A percentile compares a stretch with the other conserved stretches of the same genome.
Evolutionary conservation across 2,113 vertebrate species (phyloP).

Genomic region (Tragulus kanchil): DNA sequence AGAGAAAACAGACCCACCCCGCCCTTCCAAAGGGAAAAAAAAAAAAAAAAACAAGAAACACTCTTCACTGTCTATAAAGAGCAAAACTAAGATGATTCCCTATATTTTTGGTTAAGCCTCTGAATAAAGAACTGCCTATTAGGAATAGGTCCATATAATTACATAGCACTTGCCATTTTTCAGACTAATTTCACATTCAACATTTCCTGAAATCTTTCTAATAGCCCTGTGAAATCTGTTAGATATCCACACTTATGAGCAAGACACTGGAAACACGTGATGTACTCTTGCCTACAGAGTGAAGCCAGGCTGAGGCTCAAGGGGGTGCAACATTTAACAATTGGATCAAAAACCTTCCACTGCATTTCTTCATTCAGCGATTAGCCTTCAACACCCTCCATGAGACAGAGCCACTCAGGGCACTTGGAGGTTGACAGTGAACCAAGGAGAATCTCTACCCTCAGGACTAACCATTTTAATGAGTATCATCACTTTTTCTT

Average conservation of each 20-base stretch:
- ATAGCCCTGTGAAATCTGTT: not conserved
- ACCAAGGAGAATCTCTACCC: not conserved
- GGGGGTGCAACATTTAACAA: too few relatives aligned
- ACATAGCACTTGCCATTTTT: not conserved
- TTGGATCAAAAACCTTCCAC: not conserved
- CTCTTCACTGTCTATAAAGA: not conserved
- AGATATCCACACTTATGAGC: not conserved
- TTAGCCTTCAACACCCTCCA: not conserved
- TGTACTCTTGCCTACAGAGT: not conserved
- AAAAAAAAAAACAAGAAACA: not conserved
- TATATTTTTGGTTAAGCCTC: not conserved
- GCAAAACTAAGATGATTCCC: not conserved
- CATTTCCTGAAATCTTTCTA: not conserved
- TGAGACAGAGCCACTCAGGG: not conserved
- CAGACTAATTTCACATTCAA: not conserved
- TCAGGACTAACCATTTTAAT: constrained; percentile 4
- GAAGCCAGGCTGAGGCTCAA: not conserved
- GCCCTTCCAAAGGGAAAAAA: not conserved
- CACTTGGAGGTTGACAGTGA: not conserved
- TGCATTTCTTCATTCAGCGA: not conserved
- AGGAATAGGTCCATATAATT: not conserved
- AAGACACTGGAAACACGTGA: not conserved
- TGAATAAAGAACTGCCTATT: not conserved
- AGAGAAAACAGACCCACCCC: not conserved
- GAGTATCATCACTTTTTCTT: not conserved